Evolutionary conservation across 53 echinoderm and acorn worm species (phyloP).

Genomic region (Zoroaster sp.): DNA sequence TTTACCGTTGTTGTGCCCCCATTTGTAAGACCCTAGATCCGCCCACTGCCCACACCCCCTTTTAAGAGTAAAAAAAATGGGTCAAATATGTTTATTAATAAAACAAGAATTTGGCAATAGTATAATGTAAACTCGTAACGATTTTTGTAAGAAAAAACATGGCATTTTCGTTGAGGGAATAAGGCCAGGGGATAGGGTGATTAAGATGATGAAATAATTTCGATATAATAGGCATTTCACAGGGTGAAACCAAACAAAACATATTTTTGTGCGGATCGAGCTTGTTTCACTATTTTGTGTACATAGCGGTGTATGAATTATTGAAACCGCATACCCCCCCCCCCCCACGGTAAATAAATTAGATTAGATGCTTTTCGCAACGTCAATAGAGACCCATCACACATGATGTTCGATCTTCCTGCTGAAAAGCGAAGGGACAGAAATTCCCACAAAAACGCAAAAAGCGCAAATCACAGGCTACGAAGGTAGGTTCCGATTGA

Average conservation of each 20-base stretch:
- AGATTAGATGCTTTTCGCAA: neutral
- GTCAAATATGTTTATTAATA: no score
- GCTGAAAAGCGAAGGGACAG: neutral
- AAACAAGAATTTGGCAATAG: no score
- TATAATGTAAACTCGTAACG: no score
- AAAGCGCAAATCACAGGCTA: neutral
- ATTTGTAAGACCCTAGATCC: no score
- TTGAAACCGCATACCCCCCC: neutral
- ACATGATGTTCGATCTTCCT: neutral
- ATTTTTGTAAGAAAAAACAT: no score
- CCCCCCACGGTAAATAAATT: no score
- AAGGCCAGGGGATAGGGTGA: no score
- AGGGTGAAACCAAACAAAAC: neutral
- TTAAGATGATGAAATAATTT: neutral
- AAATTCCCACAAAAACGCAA: neutral
- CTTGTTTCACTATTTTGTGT: neutral
- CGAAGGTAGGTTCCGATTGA: neutral
- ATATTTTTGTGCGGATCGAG: neutral
- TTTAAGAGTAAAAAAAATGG: no score
- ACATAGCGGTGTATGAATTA: neutral
- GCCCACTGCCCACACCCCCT: no score
- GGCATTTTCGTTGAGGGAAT: no score
- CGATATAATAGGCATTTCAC: neutral
- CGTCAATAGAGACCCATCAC: neutral
- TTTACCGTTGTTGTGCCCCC: no score